These are phyloP conservation scores for Oreotrochilus melanogaster DNA, from an alignment of 2,113 vertebrate species.

Conservation along the genomic window DNA sequence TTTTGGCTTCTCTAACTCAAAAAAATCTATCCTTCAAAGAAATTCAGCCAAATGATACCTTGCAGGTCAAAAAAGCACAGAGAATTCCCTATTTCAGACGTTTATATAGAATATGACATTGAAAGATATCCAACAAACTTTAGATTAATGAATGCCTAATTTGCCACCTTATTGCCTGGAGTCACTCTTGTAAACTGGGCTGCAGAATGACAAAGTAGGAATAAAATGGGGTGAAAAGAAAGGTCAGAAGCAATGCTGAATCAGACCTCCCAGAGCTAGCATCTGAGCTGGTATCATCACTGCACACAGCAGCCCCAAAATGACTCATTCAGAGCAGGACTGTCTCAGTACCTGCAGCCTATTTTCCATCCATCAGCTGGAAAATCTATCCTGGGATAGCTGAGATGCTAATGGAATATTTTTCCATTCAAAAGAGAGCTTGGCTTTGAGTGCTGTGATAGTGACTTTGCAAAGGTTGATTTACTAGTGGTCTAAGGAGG, in stretches of 20 bases:
- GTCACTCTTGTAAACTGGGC: background rate
- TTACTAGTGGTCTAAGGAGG: background rate
- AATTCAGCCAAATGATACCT: background rate
- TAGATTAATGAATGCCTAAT: background rate
- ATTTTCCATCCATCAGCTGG: background rate
- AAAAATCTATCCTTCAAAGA: slow-evolving; percentile 17
- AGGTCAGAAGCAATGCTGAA: slow-evolving; percentile 12
- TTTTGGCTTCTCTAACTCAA: background rate
- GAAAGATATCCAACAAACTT: background rate
- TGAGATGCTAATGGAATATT: background rate
- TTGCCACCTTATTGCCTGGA: background rate
- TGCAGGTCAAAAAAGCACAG: background rate
- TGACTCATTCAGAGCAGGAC: background rate
- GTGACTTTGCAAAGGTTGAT: slow-evolving; percentile 29
- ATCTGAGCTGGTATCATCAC: background rate
- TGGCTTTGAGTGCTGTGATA: background rate
- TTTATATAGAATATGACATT: background rate
- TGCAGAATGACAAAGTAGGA: background rate
- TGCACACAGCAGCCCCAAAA: background rate
- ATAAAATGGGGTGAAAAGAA: background rate
- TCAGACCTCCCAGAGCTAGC: background rate
- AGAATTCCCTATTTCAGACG: too few species aligned
- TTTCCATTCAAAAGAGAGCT: background rate
- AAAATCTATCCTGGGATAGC: accelerated
- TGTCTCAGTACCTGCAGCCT: background rate